phyloP scores from a whole-genome alignment of 2,797 vertebrate genomes.

The Rhabdomys pumilio region DNA sequence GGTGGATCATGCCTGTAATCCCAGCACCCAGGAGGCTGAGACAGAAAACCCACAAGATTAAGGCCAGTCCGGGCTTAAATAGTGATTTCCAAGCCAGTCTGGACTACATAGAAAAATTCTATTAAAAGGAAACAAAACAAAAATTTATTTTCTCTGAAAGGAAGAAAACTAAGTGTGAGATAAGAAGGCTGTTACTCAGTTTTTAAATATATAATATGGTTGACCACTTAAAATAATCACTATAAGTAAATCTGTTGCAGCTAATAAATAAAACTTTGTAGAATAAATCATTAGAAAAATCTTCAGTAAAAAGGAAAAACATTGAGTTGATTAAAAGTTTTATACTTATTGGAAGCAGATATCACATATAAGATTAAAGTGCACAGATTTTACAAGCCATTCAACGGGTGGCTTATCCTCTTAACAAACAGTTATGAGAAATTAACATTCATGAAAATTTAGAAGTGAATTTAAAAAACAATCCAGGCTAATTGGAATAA shows the following conservation, averaged over 20 bases:
- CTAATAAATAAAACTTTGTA: not conserved
- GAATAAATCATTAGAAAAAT: conserved; percentile 29
- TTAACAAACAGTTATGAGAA: conserved; percentile 6
- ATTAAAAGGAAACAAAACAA: not conserved
- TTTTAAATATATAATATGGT: conserved; percentile 53
- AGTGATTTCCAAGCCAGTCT: not conserved
- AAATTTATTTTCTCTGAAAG: conserved; percentile 7
- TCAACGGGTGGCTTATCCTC: not conserved
- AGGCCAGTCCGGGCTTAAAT: not conserved
- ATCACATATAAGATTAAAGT: conserved; percentile 19
- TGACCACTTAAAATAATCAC: conserved; percentile 45
- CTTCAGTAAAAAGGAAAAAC: not conserved
- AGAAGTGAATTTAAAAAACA: conserved; percentile 45
- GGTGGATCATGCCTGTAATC: not conserved
- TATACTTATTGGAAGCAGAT: conserved; percentile 35
- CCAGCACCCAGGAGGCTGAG: not conserved
- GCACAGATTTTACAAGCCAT: conserved; percentile 43
- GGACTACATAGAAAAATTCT: not conserved
- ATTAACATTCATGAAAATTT: not conserved
- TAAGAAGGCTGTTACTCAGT: not conserved
- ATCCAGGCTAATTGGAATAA: not conserved
- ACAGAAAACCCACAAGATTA: not conserved
- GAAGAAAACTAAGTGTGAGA: conserved; percentile 46
- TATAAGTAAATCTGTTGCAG: conserved; percentile 49
- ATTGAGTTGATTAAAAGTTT: conserved; percentile 36